phyloP scores from a whole-genome alignment of 2,113 vertebrate species.

The Porphyrio hochstetteri region DNA sequence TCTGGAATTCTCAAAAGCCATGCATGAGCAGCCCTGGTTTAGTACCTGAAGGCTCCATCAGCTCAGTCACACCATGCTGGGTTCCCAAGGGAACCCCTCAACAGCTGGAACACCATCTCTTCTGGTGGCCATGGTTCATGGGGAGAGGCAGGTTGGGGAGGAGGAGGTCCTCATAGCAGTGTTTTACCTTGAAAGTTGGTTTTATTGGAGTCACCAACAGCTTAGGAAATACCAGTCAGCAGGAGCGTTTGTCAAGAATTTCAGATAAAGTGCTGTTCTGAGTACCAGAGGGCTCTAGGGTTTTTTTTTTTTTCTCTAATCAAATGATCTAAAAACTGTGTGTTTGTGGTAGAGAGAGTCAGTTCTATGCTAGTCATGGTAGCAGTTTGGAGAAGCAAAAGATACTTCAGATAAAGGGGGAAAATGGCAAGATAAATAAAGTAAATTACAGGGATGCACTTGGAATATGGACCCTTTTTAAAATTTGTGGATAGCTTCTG shows the following conservation, averaged over 20 bases:
- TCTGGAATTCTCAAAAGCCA: background rate
- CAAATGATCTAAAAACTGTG: background rate
- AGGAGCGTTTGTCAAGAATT: background rate
- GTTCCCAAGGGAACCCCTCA: background rate
- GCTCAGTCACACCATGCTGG: background rate
- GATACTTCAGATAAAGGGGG: background rate
- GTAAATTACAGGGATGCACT: background rate
- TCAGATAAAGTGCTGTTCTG: background rate
- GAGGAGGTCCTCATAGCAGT: too few relatives aligned
- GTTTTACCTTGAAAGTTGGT: background rate
- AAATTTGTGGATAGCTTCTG: background rate
- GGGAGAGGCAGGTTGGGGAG: background rate
- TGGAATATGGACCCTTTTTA: background rate
- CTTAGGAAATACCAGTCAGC: background rate
- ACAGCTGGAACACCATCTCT: background rate
- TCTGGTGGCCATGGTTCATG: background rate
- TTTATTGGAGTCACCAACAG: background rate
- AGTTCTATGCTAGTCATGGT: fast-evolving
- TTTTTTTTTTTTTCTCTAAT: background rate
- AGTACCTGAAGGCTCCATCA: background rate
- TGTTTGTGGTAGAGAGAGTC: background rate
- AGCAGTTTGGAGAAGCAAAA: background rate
- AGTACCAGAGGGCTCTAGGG: background rate
- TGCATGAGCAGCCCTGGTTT: background rate
- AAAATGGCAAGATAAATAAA: background rate